Evolutionary conservation across 1,140 invertebrate genomes (phyloP).

Genomic region (Cydia strobilella): DNA sequence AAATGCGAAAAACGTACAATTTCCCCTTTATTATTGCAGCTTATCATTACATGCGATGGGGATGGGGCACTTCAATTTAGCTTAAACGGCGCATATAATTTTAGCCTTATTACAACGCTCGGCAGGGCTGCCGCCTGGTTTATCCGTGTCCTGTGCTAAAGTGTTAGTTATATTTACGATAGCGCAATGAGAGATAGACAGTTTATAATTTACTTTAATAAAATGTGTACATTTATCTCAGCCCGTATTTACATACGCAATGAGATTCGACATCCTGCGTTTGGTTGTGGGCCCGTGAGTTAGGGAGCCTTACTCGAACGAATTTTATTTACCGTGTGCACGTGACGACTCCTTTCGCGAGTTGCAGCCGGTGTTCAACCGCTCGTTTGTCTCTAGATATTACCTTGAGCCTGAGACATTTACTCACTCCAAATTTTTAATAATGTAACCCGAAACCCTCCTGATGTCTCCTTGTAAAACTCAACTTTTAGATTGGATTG

Average conservation of each 20-base stretch:
- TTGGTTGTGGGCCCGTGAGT: conserved; percentile 38
- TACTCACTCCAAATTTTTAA: conserved; percentile 55
- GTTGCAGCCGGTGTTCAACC: conserved; percentile 55
- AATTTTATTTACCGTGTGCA: conserved; percentile 64
- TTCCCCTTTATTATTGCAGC: conserved; percentile 44
- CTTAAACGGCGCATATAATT: conserved; percentile 43
- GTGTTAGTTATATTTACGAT: conserved; percentile 1
- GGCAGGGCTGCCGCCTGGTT: conserved; percentile 15
- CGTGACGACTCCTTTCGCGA: conserved; percentile 51
- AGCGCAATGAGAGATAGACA: not conserved
- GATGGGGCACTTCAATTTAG: conserved; percentile 46
- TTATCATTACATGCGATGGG: conserved; percentile 47
- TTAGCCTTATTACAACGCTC: conserved; percentile 11
- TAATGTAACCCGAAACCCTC: conserved; percentile 43
- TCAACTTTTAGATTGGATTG: conserved; percentile 16
- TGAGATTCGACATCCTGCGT: conserved; percentile 52
- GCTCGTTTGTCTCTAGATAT: conserved; percentile 63
- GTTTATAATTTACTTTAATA: conserved; percentile 20
- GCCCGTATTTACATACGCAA: conserved; percentile 53
- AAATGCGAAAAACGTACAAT: conserved; percentile 44
- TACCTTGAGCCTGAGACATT: conserved; percentile 49
- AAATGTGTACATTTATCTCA: conserved; percentile 17
- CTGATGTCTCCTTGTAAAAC: conserved; percentile 19
- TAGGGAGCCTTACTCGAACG: conserved; percentile 48
- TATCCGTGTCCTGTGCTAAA: conserved; percentile 3